phyloP scores from a whole-genome alignment of 2,888 invertebrate species.

The Dolomedes plantarius region DNA sequence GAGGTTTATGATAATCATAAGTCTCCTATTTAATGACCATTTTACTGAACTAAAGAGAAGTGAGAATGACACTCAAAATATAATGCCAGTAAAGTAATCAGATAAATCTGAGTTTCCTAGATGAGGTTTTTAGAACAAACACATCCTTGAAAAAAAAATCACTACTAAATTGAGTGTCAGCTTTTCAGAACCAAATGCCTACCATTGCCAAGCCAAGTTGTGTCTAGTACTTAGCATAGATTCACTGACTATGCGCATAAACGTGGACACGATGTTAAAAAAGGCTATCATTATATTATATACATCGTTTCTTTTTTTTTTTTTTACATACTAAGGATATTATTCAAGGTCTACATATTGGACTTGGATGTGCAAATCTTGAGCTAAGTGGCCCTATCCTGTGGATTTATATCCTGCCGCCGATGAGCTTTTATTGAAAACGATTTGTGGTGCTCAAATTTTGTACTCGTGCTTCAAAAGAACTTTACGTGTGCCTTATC shows the following conservation, averaged over 20 bases:
- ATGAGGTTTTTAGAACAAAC: not conserved
- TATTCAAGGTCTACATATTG: constrained; percentile 6
- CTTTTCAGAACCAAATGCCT: not conserved
- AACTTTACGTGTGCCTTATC: constrained; percentile 70
- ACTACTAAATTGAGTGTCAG: not conserved
- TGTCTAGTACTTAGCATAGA: not conserved
- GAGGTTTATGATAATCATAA: not conserved
- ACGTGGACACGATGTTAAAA: not conserved
- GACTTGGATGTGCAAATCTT: constrained; percentile 17
- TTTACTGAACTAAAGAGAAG: not conserved
- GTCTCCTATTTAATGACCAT: not conserved
- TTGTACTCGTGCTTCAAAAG: constrained; percentile 67
- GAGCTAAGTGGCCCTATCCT: constrained; percentile 46
- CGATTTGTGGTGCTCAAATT: constrained; percentile 70
- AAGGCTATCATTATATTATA: not conserved
- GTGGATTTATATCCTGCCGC: constrained; percentile 69
- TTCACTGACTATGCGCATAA: not conserved
- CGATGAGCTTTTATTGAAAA: constrained; percentile 69
- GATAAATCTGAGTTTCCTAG: not conserved
- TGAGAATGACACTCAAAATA: not conserved
- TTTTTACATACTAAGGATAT: not conserved
- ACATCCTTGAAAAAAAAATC: not conserved
- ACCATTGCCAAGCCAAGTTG: not conserved
- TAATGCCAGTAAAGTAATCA: not conserved
- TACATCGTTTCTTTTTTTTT: constrained; percentile 9